Percentiles rank a stretch among this genome's conserved stretches.
Conservation (phyloP, 2,797 vertebrate genomes). For the Galago senegalensis region DNA sequence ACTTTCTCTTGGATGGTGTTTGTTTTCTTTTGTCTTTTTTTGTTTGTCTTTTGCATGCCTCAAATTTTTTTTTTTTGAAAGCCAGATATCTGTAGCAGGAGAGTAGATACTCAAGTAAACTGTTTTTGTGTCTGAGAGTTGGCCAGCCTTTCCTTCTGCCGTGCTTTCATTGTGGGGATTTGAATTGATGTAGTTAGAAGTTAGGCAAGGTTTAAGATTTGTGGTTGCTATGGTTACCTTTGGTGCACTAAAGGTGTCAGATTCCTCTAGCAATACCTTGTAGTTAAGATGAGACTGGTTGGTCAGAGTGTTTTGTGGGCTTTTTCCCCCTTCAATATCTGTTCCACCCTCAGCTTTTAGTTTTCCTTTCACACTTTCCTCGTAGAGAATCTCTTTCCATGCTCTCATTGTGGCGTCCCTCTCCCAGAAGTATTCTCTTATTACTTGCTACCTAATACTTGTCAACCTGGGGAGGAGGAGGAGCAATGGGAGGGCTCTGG, state of each 20-base stretch:
- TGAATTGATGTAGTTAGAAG: not conserved
- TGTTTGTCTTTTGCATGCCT: not conserved
- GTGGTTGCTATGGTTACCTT: not conserved
- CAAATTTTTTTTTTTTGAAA: conserved; percentile 31
- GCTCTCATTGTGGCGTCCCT: not conserved
- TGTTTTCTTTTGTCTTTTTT: not conserved
- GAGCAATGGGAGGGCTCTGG: not conserved
- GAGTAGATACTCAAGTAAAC: not conserved
- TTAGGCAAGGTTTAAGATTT: not conserved
- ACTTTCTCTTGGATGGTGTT: not conserved
- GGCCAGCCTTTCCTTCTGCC: not conserved
- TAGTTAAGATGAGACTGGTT: not conserved
- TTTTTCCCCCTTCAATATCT: not conserved
- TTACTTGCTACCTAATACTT: not conserved
- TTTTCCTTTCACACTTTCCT: not conserved
- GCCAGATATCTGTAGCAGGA: not conserved
- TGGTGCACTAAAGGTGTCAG: not conserved
- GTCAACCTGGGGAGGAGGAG: not conserved
- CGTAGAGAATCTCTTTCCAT: not conserved
- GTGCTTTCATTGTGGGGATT: conserved; percentile 13
- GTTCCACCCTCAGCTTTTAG: not conserved
- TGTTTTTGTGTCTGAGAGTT: not conserved
- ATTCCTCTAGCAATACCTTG: not conserved
- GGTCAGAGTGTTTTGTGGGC: not conserved
- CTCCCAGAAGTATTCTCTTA: not conserved